Evolutionary conservation across 1,140 invertebrate species (phyloP).

Genomic region (Drosophila albomicans): DNA sequence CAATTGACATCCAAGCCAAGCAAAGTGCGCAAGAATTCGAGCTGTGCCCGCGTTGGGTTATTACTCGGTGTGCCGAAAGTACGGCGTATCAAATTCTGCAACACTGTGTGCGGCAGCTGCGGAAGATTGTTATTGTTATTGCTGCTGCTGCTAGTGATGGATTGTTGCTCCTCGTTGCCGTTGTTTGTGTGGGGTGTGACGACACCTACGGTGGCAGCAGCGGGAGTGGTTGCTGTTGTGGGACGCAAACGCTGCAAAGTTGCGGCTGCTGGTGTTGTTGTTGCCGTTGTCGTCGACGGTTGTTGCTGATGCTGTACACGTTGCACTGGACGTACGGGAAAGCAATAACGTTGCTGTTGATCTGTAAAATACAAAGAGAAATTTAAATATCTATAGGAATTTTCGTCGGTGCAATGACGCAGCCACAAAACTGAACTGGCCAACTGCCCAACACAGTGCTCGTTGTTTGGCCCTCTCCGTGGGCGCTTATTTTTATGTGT

Average conservation of each 20-base stretch:
- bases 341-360: conserved; percentile 78
- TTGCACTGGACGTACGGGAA: conserved; percentile 80
- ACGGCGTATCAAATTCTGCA: conserved; percentile 54
- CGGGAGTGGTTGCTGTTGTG: conserved; percentile 49
- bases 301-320: conserved; percentile 72
- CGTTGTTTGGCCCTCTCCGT: conserved; percentile 42
- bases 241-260: conserved; percentile 57
- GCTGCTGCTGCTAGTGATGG: conserved; percentile 8
- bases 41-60: conserved; percentile 42
- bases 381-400: conserved; percentile 3
- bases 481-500: conserved; percentile 72
- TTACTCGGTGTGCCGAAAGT: conserved; percentile 37
- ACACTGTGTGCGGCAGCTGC: conserved; percentile 19
- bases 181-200: conserved; percentile 79
- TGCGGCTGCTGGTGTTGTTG: conserved; percentile 22
- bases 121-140: conserved; percentile 39
- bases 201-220: conserved; percentile 76
- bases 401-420: conserved; percentile 32
- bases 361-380: conserved; percentile 55
- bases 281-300: conserved; percentile 12
- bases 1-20: conserved; percentile 65
- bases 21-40: conserved; percentile 53
- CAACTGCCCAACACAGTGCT: conserved; percentile 37
- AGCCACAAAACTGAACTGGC: conserved; percentile 28
- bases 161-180: conserved; percentile 47